These are phyloP conservation scores for Hippoglossus hippoglossus DNA, from an alignment of 2,797 vertebrate species.

Conservation along the genomic window DNA sequence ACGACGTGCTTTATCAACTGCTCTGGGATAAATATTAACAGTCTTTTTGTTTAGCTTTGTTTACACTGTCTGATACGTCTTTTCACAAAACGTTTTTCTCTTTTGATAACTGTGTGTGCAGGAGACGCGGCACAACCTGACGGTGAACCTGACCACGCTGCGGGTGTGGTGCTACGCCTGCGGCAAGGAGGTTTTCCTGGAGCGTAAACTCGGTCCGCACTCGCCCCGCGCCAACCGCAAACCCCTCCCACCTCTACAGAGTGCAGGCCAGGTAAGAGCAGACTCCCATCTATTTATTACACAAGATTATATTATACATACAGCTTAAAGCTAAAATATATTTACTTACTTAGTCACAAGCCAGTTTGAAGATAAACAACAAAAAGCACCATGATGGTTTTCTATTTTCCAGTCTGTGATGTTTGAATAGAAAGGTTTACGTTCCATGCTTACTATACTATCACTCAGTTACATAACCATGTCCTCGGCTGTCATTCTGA, in stretches of 20 bases:
- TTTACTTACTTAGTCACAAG: neutral
- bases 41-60: conserved; percentile 12
- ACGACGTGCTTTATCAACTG: conserved; percentile 8
- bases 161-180: conserved; percentile 99
- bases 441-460: neutral
- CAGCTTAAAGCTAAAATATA: neutral
- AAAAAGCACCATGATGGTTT: neutral
- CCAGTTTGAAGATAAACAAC: neutral
- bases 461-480: conserved; percentile 8
- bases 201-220: conserved; percentile 91
- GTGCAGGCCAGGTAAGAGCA: conserved; percentile 73
- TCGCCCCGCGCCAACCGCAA: conserved; percentile 81
- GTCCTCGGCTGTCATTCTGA: neutral
- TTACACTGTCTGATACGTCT: neutral
- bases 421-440: neutral
- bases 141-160: conserved; percentile 97
- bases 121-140: conserved; percentile 95
- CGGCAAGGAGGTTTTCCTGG: conserved; percentile 97
- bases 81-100: neutral
- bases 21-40: neutral
- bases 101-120: conserved; percentile 53
- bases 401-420: neutral
- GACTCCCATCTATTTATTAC: neutral
- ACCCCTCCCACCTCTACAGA: conserved; percentile 82
- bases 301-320: neutral